Conservation (phyloP, 2,113 vertebrate species). For the Poecilia latipinna region DNA sequence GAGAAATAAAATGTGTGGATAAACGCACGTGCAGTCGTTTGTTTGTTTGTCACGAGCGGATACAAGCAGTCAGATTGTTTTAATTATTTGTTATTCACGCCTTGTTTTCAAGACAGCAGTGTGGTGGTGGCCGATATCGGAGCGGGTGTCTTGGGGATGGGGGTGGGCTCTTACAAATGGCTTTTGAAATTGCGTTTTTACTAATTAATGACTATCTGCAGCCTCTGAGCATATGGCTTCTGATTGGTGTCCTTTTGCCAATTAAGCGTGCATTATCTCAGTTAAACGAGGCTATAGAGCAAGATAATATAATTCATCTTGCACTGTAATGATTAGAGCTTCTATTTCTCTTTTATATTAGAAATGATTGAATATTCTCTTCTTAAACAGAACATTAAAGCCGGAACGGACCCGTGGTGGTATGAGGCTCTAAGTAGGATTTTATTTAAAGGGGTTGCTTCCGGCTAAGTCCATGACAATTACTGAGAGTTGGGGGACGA, state of each 20-base stretch:
- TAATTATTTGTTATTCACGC: background rate
- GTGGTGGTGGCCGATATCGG: conserved; percentile 8
- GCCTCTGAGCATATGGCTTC: conserved; percentile 31
- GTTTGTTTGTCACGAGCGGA: conserved; percentile 11
- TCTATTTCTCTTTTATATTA: background rate
- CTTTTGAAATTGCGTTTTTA: conserved; percentile 22
- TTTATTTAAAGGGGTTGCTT: background rate
- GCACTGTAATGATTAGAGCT: conserved; percentile 2
- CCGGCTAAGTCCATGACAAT: background rate
- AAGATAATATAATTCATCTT: conserved; percentile 4
- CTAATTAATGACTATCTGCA: conserved; percentile 38
- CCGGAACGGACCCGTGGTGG: background rate
- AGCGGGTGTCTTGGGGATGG: background rate
- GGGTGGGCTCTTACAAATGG: conserved; percentile 1
- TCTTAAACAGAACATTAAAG: conserved; percentile 4
- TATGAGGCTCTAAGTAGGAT: background rate
- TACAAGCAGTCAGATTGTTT: background rate
- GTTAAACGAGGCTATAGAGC: background rate
- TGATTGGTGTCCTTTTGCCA: conserved; percentile 33
- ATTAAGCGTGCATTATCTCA: conserved; percentile 31
- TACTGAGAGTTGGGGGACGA: background rate
- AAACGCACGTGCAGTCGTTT: background rate
- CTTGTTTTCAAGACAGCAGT: background rate
- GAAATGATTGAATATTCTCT: background rate
- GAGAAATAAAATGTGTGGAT: conserved; percentile 22